These are phyloP conservation scores for Melanaphis sacchari DNA, from an alignment of 1,140 invertebrate genomes.

Conservation along the genomic window DNA sequence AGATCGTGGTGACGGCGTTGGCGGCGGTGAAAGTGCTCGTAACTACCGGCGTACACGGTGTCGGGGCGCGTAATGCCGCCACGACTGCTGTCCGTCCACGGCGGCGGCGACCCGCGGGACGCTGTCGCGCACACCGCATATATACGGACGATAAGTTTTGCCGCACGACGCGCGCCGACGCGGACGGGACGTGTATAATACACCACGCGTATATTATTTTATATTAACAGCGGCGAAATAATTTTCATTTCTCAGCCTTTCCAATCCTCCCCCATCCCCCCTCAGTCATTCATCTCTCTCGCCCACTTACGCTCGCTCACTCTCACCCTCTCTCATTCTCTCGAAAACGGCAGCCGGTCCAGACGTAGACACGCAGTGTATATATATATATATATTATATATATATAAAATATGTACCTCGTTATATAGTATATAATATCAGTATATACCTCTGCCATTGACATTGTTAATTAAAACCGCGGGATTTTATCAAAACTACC, in stretches of 20 bases:
- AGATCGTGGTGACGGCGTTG: neutral
- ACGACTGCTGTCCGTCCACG: neutral
- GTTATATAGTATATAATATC: neutral
- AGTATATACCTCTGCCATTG: constrained; percentile 48
- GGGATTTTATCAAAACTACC: constrained; percentile 43
- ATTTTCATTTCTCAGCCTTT: neutral
- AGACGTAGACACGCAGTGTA: neutral
- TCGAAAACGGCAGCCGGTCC: constrained; percentile 26
- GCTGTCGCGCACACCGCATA: neutral
- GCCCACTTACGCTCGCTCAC: neutral
- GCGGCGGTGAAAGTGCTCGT: neutral
- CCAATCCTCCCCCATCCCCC: too few relatives aligned
- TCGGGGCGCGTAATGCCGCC: constrained; percentile 30
- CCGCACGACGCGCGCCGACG: constrained; percentile 38
- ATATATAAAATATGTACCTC: too few relatives aligned
- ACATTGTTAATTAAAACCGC: constrained; percentile 54
- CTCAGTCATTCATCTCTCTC: neutral
- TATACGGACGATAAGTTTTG: neutral
- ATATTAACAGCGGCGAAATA: constrained; percentile 30
- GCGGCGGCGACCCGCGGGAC: neutral
- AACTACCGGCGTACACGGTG: constrained; percentile 27
- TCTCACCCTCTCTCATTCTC: neutral
- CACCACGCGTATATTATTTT: neutral
- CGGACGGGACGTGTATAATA: neutral
- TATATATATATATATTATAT: neutral